Evolutionary conservation across 2,888 invertebrate genomes (phyloP), one percentile per base, ranked within the genome.

Genomic region (Troides helena): DNA sequence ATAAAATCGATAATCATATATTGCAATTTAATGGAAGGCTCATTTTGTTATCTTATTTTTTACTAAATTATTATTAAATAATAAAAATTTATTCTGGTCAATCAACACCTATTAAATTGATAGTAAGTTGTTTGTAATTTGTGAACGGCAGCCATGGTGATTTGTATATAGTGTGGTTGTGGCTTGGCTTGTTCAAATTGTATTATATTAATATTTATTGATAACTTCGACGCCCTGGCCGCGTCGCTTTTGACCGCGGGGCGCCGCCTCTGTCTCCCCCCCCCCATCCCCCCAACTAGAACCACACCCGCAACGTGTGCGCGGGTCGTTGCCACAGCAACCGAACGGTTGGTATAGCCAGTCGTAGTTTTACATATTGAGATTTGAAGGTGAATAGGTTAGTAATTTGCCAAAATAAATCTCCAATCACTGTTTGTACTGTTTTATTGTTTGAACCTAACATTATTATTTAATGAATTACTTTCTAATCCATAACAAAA

Each of bases 321-420:
- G 18, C 6, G n/a, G 50, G 50, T 18, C 39, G 57, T 21, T 21
- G 57, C 0, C n/a, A 23, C 21, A 8, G 14, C 57, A 8, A 57
- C 53, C 53, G 53, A 53, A 0, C 6, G 75, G 36, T 81, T 78
- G 77, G 76, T 79, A 79, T 79, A 79, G 79, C 81, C 79, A 78
- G 80, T 83, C 83, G 83, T 89, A 89, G 85, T 83, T 85, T 87
- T 86, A 88, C 88, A 85, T 83, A 89, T 87, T 86, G 88, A 90
- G 85, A 87, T 88, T 86, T 88, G 82, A 76, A 83, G 83, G 84
- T 81, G 82, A 87, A 80, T 91, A 91, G 90, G 89, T 85, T 92
- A 91, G 89, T 87, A 87, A 91, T 92, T 91, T 91, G 90, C 92
- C 91, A 92, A 92, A 92, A 91, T 91, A 92, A 91, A 92, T 89